Base-by-base conservation (phyloP, 2,888 invertebrate species). In the Anoplius nigerrimus region DNA sequence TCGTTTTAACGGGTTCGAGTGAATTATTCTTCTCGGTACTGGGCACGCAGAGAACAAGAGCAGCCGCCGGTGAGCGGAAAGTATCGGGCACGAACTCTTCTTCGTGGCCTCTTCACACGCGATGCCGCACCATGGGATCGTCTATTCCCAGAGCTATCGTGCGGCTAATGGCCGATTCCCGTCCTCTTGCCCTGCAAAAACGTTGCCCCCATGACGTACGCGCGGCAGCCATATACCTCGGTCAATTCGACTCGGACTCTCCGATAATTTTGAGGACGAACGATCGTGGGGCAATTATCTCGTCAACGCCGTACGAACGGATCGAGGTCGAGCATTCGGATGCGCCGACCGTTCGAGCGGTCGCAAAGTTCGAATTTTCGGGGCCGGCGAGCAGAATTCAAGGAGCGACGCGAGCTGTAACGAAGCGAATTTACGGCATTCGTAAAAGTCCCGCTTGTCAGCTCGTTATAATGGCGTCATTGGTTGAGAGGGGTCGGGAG, bases 161-260 rank as follows among this genome's bases (percentile, higher is more conserved):
- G 78, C 79, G 59, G 78, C 71, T 78, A 78, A 78, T 78, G 72
- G 74, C 57, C 69, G 62, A 53, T 67, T 58, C 71, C 72, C 74
- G 68, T 72, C 69, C 68, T 69, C 72, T 66, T 72, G 58, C 67
- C 55, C 58, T 68, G 66, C 71, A 66, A 64, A 76, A 78, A 78
- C 70, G 72, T 59, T 67, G 55, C 48, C 58, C 62, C 53, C 66
- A 48, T 58, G 56, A 22, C 51, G 67, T 56, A 68, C 58, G 64
- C 53, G 20, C 59, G 18, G 46, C 18, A 56, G 11, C 34, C 34
- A 11, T 34, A 11, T 13, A 34, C 34, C 34, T 2, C 4, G 11
- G 34, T 34, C 4, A 34, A 24, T 24, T 11, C 34, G 34, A 34
- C 11, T 34, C 11, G 6, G 8, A 11, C 34, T 34, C 34, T 34